Conservation (phyloP, 92 coral and sea anemone genomes). For the Epizoanthus fatuus region DNA sequence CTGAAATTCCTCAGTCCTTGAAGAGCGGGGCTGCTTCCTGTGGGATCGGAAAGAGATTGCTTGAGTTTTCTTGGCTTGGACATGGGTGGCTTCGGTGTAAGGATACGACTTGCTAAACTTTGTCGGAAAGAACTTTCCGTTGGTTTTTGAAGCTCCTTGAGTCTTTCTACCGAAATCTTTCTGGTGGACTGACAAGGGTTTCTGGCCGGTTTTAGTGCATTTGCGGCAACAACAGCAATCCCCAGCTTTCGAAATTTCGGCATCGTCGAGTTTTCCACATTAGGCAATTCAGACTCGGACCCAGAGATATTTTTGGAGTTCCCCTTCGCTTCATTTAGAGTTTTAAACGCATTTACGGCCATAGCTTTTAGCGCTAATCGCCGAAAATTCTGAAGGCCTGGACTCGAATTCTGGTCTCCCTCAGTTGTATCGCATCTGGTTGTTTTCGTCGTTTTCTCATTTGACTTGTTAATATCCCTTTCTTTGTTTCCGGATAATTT, state of each 20-base stretch:
- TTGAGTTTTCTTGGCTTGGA: not conserved
- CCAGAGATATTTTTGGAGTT: not conserved
- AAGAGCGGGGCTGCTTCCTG: not conserved
- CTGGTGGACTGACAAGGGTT: not conserved
- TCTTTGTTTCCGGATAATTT: not conserved
- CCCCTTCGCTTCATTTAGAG: not conserved
- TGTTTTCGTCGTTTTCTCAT: not conserved
- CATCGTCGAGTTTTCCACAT: not conserved
- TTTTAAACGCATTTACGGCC: not conserved
- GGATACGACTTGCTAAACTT: not conserved
- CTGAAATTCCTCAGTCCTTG: slow-evolving; percentile 19
- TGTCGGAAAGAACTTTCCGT: slow-evolving; percentile 58
- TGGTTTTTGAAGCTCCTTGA: slow-evolving; percentile 56
- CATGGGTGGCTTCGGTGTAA: not conserved
- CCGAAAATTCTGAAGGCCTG: not conserved
- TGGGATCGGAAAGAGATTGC: not conserved
- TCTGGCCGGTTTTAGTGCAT: not conserved
- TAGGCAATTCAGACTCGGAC: not conserved
- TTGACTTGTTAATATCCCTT: not conserved
- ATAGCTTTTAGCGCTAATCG: not conserved
- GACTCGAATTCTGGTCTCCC: not conserved
- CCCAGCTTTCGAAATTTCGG: slow-evolving; percentile 15
- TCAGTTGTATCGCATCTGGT: not conserved
- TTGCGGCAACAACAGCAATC: slow-evolving; percentile 15
- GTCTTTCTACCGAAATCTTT: slow-evolving; percentile 37